These are phyloP conservation scores for Antheraea pernyi DNA, from an alignment of 1,140 invertebrate species.

Conservation along the genomic window DNA sequence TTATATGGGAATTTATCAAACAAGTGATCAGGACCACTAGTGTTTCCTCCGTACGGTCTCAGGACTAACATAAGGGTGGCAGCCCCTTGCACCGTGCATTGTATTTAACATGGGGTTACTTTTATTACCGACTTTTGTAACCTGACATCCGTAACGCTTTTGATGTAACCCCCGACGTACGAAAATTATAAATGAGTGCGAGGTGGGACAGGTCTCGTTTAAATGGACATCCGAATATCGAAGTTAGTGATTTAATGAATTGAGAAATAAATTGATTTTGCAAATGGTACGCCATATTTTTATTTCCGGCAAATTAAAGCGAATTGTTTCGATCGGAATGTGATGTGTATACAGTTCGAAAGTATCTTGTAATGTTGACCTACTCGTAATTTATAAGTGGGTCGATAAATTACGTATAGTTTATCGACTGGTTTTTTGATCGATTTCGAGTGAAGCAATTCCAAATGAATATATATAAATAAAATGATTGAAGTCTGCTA, in stretches of 20 bases:
- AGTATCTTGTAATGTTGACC: neutral
- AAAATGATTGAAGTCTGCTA: no score
- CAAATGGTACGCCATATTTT: constrained; percentile 37
- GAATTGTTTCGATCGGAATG: neutral
- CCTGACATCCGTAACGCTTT: constrained; percentile 42
- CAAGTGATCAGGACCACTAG: constrained; percentile 37
- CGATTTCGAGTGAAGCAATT: neutral
- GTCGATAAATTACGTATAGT: neutral
- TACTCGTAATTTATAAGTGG: neutral
- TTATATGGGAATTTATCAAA: constrained; percentile 4
- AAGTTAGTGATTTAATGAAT: constrained; percentile 67
- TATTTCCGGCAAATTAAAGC: constrained; percentile 20
- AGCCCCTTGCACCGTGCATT: constrained; percentile 62
- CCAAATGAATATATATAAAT: no score
- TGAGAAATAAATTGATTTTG: constrained; percentile 73
- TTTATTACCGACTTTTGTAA: constrained; percentile 61
- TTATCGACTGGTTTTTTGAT: neutral
- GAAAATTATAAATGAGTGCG: constrained; percentile 21
- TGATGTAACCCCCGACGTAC: constrained; percentile 28
- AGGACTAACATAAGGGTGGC: constrained; percentile 44
- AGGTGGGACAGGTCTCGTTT: constrained; percentile 30
- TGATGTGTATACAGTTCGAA: neutral
- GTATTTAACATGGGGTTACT: constrained; percentile 69
- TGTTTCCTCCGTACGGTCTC: constrained; percentile 51
- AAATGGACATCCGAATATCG: constrained; percentile 55